Evolutionary conservation across 2,888 invertebrate species (phyloP).

Genomic region (Erebia ligea): DNA sequence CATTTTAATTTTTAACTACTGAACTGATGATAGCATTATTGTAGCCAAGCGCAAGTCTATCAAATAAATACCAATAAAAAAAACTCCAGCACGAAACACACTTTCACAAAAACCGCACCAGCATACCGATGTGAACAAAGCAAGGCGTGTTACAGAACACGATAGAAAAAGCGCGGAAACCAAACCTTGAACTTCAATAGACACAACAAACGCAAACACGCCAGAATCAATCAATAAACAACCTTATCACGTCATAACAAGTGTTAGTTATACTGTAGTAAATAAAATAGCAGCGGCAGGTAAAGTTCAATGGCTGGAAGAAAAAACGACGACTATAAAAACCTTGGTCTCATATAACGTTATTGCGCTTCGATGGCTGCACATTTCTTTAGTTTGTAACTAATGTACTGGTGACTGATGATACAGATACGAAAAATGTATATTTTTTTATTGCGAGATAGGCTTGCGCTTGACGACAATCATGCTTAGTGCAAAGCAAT

Average conservation of each 20-base stretch:
- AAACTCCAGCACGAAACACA: background rate
- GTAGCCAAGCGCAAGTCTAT: background rate
- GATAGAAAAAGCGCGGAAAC: conserved; percentile 34
- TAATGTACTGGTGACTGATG: conserved; percentile 7
- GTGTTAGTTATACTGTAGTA: background rate
- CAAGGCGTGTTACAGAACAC: conserved; percentile 15
- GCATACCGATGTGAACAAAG: conserved; percentile 9
- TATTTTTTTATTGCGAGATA: background rate
- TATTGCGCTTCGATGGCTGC: conserved; percentile 38
- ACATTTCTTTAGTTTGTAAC: conserved; percentile 32
- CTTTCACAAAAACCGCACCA: conserved; percentile 23
- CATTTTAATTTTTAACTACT: no score
- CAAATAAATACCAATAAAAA: background rate
- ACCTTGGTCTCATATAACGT: conserved; percentile 38
- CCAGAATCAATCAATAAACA: conserved; percentile 20
- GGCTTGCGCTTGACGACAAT: no score
- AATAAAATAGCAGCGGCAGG: conserved; percentile 16
- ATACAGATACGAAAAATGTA: conserved; percentile 23
- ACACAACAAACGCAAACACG: conserved; percentile 22
- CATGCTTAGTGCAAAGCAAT: no score
- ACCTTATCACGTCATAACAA: conserved; percentile 29
- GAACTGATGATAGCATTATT: background rate
- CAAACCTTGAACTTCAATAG: conserved; percentile 42
- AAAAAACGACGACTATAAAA: conserved; percentile 36
- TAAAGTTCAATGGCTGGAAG: conserved; percentile 43